Conservation (phyloP, 2,113 vertebrate species). For the Sus scrofa region DNA sequence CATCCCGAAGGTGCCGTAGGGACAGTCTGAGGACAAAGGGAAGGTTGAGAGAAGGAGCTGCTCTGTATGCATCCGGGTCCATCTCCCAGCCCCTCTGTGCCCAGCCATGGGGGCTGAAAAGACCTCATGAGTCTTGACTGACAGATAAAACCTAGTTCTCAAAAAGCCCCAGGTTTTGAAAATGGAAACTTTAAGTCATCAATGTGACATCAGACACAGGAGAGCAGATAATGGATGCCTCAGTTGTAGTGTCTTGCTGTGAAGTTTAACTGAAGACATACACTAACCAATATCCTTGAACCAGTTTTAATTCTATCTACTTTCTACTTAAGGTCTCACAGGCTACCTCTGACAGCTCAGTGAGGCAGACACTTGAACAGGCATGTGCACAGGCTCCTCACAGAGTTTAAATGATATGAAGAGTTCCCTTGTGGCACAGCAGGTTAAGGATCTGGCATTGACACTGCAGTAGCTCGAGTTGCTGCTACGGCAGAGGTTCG, state of each 20-base stretch:
- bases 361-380: background rate
- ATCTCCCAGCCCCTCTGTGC: background rate
- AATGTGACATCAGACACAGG: background rate
- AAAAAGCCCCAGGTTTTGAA: background rate
- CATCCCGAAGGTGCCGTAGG: conserved; percentile 94
- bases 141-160: background rate
- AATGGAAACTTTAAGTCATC: background rate
- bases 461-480: too few species aligned
- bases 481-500: too few species aligned
- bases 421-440: too few species aligned
- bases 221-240: background rate
- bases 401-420: background rate
- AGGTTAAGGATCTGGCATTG: too few species aligned
- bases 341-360: background rate
- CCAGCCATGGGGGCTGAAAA: background rate
- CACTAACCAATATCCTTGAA: background rate
- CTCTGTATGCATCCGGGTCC: background rate
- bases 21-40: conserved; percentile 90
- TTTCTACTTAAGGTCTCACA: background rate
- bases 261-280: background rate
- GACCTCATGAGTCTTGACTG: background rate
- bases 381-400: background rate
- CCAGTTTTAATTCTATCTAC: background rate
- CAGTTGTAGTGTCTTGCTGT: background rate
- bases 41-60: background rate